Conservation (phyloP, 64 coral and sea anemone genomes). For the Montipora cactus region DNA sequence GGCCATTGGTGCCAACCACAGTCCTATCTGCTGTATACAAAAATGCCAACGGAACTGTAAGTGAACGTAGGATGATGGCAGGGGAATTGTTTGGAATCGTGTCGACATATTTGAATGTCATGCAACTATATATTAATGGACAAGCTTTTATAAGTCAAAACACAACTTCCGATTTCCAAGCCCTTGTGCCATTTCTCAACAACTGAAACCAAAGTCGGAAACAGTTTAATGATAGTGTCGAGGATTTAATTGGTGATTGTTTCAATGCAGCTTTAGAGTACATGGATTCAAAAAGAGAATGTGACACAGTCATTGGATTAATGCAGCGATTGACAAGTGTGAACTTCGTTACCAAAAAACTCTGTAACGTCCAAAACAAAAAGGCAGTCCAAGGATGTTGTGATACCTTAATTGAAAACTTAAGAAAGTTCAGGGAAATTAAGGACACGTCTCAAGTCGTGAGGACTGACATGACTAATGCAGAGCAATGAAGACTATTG, state of each 20-base stretch:
- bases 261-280: conserved; percentile 44
- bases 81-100: conserved; percentile 51
- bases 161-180: conserved; percentile 33
- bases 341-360: conserved; percentile 14
- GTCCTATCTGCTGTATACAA: conserved; percentile 48
- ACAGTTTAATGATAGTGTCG: conserved; percentile 20
- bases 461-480: conserved; percentile 49
- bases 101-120: conserved; percentile 53
- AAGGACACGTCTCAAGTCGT: conserved; percentile 9
- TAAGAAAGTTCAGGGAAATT: conserved; percentile 11
- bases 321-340: conserved; percentile 57
- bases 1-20: conserved; percentile 50
- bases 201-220: neutral
- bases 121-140: conserved; percentile 48
- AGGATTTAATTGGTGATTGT: conserved; percentile 29
- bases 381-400: conserved; percentile 9
- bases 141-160: conserved; percentile 51
- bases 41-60: conserved; percentile 33
- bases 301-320: conserved; percentile 56
- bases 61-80: conserved; percentile 8
- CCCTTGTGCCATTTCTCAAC: conserved; percentile 54
- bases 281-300: conserved; percentile 68
- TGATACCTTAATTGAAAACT: conserved; percentile 21
- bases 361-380: conserved; percentile 14
- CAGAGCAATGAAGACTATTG: neutral